These are phyloP conservation scores for Mystacornis crossleyi DNA, from an alignment of 2,113 vertebrate genomes.

Conservation along the genomic window DNA sequence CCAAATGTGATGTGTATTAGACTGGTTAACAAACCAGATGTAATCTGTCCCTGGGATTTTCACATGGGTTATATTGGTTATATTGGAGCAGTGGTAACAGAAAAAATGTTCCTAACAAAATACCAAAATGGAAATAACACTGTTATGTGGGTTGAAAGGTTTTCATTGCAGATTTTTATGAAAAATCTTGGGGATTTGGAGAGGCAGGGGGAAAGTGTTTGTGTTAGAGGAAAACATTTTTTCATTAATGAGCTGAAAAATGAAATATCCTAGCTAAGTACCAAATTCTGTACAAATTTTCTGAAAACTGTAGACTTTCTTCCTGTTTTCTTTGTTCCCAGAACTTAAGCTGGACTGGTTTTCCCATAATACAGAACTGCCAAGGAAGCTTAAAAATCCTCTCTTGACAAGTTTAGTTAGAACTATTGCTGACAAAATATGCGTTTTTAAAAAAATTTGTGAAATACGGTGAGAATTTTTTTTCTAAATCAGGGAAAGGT, in stretches of 20 bases:
- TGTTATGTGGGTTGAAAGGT: not conserved
- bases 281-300: not conserved
- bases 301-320: not conserved
- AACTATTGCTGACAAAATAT: not conserved
- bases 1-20: not conserved
- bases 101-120: not conserved
- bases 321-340: not conserved
- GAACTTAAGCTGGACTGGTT: not conserved
- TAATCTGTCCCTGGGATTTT: not conserved
- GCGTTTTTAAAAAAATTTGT: not conserved
- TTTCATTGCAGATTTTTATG: not conserved
- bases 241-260: not conserved
- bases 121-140: not conserved
- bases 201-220: rapidly evolving
- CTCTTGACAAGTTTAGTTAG: not conserved
- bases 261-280: not conserved
- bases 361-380: not conserved
- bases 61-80: not conserved
- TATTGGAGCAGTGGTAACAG: not conserved
- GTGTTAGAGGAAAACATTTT: not conserved
- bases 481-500: not conserved
- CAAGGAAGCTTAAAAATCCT: not conserved
- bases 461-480: not conserved
- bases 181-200: not conserved
- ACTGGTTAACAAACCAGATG: not conserved